These are phyloP conservation scores for Eriocheir sinensis DNA, from an alignment of 1,140 invertebrate species.

Conservation along the genomic window DNA sequence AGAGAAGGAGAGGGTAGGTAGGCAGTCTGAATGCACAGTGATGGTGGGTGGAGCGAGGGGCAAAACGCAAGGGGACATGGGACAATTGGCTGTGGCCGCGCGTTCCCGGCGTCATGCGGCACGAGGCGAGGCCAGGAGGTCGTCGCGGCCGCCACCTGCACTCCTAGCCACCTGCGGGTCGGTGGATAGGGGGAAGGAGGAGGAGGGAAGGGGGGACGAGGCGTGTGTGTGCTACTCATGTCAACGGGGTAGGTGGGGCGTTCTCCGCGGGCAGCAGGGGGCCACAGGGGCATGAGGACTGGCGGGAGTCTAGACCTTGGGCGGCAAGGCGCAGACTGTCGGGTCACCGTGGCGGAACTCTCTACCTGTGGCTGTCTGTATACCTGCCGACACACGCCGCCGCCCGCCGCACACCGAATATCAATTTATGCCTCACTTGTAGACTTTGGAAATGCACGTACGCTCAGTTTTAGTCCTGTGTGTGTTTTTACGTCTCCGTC, in stretches of 20 bases:
- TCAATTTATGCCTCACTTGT: not conserved
- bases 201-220: not conserved
- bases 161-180: not conserved
- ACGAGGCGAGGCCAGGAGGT: not conserved
- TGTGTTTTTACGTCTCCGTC: not conserved
- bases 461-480: too few relatives aligned
- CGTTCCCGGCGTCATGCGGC: not conserved
- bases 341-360: not conserved
- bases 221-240: not conserved
- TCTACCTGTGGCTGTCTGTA: not conserved
- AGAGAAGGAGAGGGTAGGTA: too few relatives aligned
- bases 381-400: not conserved
- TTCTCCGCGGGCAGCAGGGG: not conserved
- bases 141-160: not conserved
- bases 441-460: not conserved
- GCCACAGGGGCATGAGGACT: not conserved
- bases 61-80: too few relatives aligned
- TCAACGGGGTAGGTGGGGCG: constrained; percentile 6
- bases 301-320: not conserved
- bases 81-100: not conserved
- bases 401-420: not conserved
- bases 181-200: not conserved
- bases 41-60: too few relatives aligned
- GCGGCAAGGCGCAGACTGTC: not conserved
- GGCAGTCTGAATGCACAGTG: too few relatives aligned